phyloP scores from a whole-genome alignment of 2,797 vertebrate genomes.

The Anguilla anguilla region DNA sequence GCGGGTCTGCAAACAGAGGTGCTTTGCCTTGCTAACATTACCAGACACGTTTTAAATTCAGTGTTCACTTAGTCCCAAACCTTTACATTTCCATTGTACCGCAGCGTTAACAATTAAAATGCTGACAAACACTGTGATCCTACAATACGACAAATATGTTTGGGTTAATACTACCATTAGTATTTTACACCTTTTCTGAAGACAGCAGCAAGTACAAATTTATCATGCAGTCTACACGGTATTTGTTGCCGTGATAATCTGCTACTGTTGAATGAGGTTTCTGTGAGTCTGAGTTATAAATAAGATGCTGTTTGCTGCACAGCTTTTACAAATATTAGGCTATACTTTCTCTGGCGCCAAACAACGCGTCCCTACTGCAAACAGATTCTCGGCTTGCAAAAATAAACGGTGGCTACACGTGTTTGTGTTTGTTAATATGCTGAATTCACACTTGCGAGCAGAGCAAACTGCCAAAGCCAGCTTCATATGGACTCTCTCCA shows the following conservation, averaged over 20 bases:
- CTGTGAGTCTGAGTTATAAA: not conserved
- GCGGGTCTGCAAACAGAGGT: constrained; percentile 58
- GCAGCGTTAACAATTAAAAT: not conserved
- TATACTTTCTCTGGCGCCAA: constrained; percentile 6
- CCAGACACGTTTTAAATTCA: not conserved
- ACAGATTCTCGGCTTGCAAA: not conserved
- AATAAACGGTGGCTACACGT: constrained; percentile 11
- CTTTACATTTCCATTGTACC: not conserved
- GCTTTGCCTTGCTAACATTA: not conserved
- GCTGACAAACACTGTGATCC: not conserved
- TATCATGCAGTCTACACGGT: not conserved
- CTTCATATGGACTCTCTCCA: constrained; percentile 33
- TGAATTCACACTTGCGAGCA: constrained; percentile 42
- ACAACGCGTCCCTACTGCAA: not conserved
- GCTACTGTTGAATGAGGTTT: not conserved
- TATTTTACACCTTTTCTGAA: constrained; percentile 4
- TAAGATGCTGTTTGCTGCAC: not conserved
- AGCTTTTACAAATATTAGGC: not conserved
- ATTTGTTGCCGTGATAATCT: constrained; percentile 20
- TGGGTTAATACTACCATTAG: not conserved
- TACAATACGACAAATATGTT: not conserved
- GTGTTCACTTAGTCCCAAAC: not conserved
- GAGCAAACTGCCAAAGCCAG: constrained; percentile 28
- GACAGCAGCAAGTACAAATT: not conserved
- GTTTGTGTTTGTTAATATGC: constrained; percentile 16